Base-by-base conservation (phyloP, 2,888 invertebrate species). In the Stenoptilia bipunctidactyla region DNA sequence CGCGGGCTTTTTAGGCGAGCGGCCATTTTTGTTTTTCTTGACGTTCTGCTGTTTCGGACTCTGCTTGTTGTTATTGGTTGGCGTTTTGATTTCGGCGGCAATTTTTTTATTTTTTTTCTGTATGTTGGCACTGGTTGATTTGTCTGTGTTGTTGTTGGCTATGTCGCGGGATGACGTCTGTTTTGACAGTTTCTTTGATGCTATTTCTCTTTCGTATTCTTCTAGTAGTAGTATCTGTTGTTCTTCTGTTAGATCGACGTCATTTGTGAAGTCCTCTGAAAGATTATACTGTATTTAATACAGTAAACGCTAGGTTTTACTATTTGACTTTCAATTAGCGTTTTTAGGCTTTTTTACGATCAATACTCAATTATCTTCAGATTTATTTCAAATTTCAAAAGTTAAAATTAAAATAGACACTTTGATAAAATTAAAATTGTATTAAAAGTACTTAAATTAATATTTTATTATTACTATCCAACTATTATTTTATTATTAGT, bases 201-300 rank as follows among this genome's bases (percentile, higher is more conserved):
- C 59, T 30, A 86, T 87, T 64, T 91, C 90, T 43, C 80, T 86
- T 61, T 91, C 90, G 61, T 90, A 91, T 56, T 90, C 88, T 56
- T 89, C 87, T 53, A 90, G 67, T 40, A 90, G 75, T 52, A 89
- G 70, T 2, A 79, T 90, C 61, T 90, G 90, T 55, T 90, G 88
- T 67, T 90, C 90, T 66, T 90, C 90, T 2, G 90, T 87, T 40
- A 91, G 67, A 66, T 90, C 90, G 42, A 90, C 83, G 62, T 88
- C 86, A 50, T 83, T 71, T 33, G 87, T 85, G 70, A 90, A 89
- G 62, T 89, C 89, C 73, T 88, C 89, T 86, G 77, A 69, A 59
- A 41, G 36, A 30, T 30, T 30, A 30, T 12, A 30, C 20, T 20
- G 20, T 20, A 20, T 20, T 20, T 20, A 20, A 20, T 20, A 20